Percentiles rank a stretch among this genome's conserved stretches.
phyloP scores from a whole-genome alignment of 2,797 vertebrate species.

The Neoniphon sammara region DNA sequence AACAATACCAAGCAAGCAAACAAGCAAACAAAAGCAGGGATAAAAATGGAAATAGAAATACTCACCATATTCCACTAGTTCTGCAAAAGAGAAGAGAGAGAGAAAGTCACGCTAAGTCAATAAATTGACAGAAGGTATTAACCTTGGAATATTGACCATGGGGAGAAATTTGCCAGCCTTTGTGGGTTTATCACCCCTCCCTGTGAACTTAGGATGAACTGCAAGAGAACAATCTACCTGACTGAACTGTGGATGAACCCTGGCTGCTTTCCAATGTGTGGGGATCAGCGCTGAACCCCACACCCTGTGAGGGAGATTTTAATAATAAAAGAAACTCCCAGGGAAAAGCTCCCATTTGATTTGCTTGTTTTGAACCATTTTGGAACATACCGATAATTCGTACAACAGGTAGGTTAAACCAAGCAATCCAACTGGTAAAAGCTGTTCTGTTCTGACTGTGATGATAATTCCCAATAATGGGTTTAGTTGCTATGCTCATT shows the following conservation, averaged over 20 bases:
- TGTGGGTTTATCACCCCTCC: constrained; percentile 56
- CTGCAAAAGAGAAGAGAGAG: constrained; percentile 74
- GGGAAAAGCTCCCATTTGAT: constrained; percentile 36
- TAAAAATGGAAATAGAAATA: constrained; percentile 58
- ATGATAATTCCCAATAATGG: constrained; percentile 17
- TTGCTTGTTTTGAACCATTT: neutral
- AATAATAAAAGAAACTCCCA: constrained; percentile 45
- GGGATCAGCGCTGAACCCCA: constrained; percentile 53
- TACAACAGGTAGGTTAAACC: constrained; percentile 30
- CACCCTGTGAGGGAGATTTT: constrained; percentile 51
- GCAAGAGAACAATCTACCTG: constrained; percentile 67
- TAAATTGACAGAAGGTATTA: constrained; percentile 68
- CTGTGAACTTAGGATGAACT: constrained; percentile 65
- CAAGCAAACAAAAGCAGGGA: constrained; percentile 26
- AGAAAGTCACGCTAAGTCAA: constrained; percentile 64
- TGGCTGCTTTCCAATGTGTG: constrained; percentile 61
- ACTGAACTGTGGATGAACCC: constrained; percentile 71
- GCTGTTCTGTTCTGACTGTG: constrained; percentile 20
- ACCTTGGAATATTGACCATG: constrained; percentile 75
- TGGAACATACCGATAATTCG: constrained; percentile 19
- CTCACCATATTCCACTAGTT: constrained; percentile 75
- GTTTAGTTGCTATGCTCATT: neutral
- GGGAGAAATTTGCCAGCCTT: constrained; percentile 71
- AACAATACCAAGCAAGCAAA: constrained; percentile 29
- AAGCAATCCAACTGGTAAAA: constrained; percentile 29